Evolutionary conservation across 2,113 vertebrate genomes (phyloP), one percentile per base, ranked within the genome.

Genomic region (Donacobius atricapilla): DNA sequence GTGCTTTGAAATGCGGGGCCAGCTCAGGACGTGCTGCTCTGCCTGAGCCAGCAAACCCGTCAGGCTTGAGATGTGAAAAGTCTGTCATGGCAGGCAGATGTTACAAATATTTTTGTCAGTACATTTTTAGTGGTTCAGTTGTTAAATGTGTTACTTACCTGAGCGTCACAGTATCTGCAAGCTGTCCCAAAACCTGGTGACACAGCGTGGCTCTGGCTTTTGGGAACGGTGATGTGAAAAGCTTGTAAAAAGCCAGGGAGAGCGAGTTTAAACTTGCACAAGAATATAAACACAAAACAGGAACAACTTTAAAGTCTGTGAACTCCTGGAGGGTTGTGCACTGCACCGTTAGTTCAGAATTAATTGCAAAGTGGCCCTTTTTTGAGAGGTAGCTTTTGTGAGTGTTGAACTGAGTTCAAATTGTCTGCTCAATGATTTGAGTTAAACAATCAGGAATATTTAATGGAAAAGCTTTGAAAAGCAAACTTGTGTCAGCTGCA

Each of bases 1-100:
- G 94, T 93, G 71, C 85, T 83, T 33, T 66, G 87, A 81, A 75
- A 40, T 27, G 35, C 9, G 4, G 47, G 56, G 54, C 35, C 15
- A 2, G 6, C 12, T 22, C 6, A 19, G 44, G 92, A 51, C 4
- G 0, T 0, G 27, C 64, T 31, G 50, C 68, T 71, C 3, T 0
- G 1, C 4, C 71, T 19, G 7, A 48, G 71, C 56, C 39, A 6
- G 2, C 61, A 11, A 3, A 19, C 37, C 16, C 5, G 1, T 2
- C 31, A 9, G 61, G 37, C 24, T 51, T 0, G 11, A 2, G 1
- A 28, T 15, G 17, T 30, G 18, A 4, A 10, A 39, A 68, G 15
- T 47, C 13, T 6, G n/a, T 4, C 39, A 6, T 25, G 0, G 0
- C 25, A 7, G 33, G 51, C 15, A 11, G 69, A 5, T 85, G 69